Percentiles rank a stretch among this genome's conserved stretches.
phyloP scores from a whole-genome alignment of 2,113 vertebrate genomes.

The Cyprinodon tularosa region DNA sequence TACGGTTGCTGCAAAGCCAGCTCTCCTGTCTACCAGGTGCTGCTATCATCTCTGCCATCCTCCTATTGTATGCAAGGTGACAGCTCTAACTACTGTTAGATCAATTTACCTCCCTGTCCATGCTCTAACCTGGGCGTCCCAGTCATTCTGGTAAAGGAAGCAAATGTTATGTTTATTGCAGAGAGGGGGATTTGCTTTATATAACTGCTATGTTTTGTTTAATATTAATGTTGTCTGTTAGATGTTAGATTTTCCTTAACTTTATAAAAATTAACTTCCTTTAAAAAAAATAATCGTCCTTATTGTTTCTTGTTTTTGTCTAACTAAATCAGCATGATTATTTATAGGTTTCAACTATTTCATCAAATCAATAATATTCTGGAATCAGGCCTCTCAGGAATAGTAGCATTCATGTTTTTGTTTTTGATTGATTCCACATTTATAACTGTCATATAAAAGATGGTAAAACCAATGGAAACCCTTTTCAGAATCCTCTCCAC shows the following conservation, averaged over 20 bases:
- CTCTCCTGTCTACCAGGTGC: conserved; percentile 63
- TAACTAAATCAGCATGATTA: background rate
- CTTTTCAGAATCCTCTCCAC: background rate
- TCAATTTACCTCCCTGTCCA: conserved; percentile 36
- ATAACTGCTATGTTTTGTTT: background rate
- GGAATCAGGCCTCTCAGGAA: background rate
- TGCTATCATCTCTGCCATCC: conserved; percentile 43
- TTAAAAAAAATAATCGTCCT: background rate
- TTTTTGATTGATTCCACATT: background rate
- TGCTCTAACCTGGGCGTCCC: conserved; percentile 5
- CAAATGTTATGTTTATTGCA: background rate
- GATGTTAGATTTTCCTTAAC: background rate
- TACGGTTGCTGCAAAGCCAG: conserved; percentile 36
- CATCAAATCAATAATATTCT: background rate
- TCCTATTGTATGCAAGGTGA: conserved; percentile 24
- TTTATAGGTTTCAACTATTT: background rate
- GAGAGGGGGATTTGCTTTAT: background rate
- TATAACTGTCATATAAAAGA: background rate
- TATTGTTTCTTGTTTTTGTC: background rate
- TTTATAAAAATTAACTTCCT: background rate
- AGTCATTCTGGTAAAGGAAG: background rate
- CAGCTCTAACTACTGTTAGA: conserved; percentile 13
- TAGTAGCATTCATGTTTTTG: background rate
- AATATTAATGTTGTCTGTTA: background rate
- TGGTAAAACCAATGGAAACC: background rate